These are phyloP conservation scores for Coelopa pilipes DNA, from an alignment of 2,888 invertebrate genomes.

Conservation along the genomic window DNA sequence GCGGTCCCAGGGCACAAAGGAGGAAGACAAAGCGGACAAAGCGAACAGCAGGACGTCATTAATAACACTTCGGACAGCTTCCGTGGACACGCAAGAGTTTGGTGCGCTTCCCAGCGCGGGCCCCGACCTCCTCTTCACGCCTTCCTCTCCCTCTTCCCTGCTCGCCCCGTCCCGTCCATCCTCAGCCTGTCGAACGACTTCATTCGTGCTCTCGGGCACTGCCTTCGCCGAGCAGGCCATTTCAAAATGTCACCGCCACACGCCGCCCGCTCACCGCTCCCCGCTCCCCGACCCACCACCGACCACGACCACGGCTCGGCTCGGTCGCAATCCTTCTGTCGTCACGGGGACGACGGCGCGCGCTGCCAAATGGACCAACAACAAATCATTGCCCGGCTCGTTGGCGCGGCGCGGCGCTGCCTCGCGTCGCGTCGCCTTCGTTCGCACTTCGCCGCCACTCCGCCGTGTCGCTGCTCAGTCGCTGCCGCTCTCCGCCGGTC, in stretches of 20 bases:
- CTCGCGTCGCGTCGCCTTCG: neutral
- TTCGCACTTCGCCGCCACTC: neutral
- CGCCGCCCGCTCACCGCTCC: neutral
- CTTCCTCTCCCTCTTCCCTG: neutral
- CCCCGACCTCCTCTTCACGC: neutral
- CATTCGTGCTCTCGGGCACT: neutral
- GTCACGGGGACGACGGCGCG: neutral
- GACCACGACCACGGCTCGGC: neutral
- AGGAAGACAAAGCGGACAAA: no score
- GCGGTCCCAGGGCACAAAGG: no score
- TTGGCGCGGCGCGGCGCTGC: slow-evolving; percentile 1
- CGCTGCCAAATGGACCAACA: slow-evolving; percentile 27
- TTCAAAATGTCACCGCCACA: slow-evolving; percentile 3
- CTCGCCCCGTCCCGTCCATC: neutral
- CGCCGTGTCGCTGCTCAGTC: neutral
- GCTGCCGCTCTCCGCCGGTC: neutral
- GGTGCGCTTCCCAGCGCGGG: neutral
- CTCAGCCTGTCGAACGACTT: neutral
- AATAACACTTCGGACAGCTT: slow-evolving; percentile 28
- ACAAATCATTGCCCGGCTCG: slow-evolving; percentile 6
- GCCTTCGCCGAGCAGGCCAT: neutral
- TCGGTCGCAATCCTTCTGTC: slow-evolving; percentile 19
- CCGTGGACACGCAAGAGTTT: slow-evolving; percentile 20
- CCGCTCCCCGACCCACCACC: neutral
- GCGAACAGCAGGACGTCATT: slow-evolving; percentile 16